Evolutionary conservation across 2,113 vertebrate genomes (phyloP).

Genomic region (Turnix velox): DNA sequence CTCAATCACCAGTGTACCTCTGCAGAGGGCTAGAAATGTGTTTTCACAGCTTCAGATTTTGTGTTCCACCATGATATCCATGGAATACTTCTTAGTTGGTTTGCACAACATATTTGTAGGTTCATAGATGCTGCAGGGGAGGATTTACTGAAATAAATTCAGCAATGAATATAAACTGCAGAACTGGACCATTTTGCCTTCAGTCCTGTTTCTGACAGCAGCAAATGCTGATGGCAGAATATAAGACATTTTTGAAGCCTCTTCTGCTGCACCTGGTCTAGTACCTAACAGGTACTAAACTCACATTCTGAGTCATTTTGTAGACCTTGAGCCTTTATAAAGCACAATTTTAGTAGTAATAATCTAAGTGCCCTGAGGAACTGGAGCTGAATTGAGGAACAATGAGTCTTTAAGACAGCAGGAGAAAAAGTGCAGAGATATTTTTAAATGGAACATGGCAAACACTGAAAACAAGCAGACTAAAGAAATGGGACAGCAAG

Average conservation of each 20-base stretch:
- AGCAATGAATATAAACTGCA: not conserved
- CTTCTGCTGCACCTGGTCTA: not conserved
- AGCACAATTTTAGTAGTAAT: not conserved
- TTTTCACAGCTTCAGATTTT: not conserved
- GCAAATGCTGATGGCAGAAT: not conserved
- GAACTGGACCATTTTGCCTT: slow-evolving; percentile 24
- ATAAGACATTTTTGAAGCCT: not conserved
- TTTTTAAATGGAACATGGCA: not conserved
- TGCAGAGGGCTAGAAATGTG: not conserved
- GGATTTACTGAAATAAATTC: not conserved
- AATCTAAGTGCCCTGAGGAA: not conserved
- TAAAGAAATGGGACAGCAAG: not conserved
- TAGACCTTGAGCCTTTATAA: not conserved
- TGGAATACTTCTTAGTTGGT: not conserved
- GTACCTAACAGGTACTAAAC: not conserved
- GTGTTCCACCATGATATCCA: not conserved
- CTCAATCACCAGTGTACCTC: not conserved
- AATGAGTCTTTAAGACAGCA: not conserved
- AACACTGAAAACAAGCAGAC: not conserved
- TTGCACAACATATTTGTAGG: not conserved
- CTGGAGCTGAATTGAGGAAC: not conserved
- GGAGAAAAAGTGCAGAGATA: not conserved
- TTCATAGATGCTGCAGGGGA: not conserved
- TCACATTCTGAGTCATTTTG: not conserved
- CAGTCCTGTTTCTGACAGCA: not conserved